Percentiles rank a stretch among this genome's conserved stretches.
Evolutionary conservation across 2,888 invertebrate species (phyloP).

Genomic region (Empis stercorea): DNA sequence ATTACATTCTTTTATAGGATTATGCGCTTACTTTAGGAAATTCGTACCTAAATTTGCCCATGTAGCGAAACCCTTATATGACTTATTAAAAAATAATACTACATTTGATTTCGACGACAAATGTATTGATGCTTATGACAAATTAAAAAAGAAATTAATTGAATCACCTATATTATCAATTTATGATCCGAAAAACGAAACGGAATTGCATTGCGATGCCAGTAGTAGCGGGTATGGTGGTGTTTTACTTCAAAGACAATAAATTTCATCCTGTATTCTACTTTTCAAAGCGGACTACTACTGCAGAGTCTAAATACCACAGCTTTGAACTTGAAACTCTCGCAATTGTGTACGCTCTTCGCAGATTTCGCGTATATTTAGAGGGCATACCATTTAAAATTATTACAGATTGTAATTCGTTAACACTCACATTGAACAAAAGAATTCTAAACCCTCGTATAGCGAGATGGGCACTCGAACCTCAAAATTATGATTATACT

Average conservation of each 20-base stretch:
- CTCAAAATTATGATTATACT: constrained; percentile 14
- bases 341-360: constrained; percentile 17
- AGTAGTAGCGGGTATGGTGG: constrained; percentile 18
- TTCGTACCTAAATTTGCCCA: constrained; percentile 11
- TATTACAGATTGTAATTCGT: too few relatives aligned
- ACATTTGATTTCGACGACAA: constrained; percentile 6
- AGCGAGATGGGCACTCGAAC: constrained; percentile 13
- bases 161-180: constrained; percentile 17
- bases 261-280: constrained; percentile 19
- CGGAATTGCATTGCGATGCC: constrained; percentile 21
- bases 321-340: constrained; percentile 21
- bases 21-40: constrained; percentile 12
- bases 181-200: constrained; percentile 16
- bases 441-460: constrained; percentile 16
- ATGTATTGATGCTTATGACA: constrained; percentile 5
- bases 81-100: constrained; percentile 14
- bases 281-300: constrained; percentile 17
- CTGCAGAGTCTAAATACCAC: constrained; percentile 16
- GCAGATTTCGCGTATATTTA: constrained; percentile 18
- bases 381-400: constrained; percentile 12
- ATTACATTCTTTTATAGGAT: constrained; percentile 8
- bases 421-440: constrained; percentile 13
- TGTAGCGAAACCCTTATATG: constrained; percentile 21
- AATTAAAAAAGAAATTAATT: constrained; percentile 7
- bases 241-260: too few relatives aligned